Evolutionary conservation across 2,888 invertebrate genomes (phyloP).

Genomic region (Rhingia campestris): DNA sequence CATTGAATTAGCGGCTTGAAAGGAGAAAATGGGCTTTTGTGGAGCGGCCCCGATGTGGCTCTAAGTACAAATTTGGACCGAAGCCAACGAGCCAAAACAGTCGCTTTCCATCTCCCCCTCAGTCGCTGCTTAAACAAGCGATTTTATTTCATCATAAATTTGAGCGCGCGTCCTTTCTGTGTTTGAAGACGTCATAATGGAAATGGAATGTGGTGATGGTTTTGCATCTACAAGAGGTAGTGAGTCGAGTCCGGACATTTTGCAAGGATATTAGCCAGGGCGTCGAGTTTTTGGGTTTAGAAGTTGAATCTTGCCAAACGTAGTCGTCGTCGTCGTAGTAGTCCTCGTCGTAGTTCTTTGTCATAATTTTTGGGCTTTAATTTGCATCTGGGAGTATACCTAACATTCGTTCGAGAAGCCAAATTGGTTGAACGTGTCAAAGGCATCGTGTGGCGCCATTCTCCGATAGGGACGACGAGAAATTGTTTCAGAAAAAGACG

Average conservation of each 20-base stretch:
- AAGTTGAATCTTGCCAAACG: conserved; percentile 60
- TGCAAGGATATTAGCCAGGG: conserved; percentile 57
- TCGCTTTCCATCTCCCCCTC: neutral
- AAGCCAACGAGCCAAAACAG: conserved; percentile 45
- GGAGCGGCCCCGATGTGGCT: conserved; percentile 23
- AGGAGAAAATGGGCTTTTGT: conserved; percentile 71
- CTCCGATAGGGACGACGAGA: neutral
- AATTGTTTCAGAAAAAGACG: conserved; percentile 31
- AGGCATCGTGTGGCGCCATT: conserved; percentile 34
- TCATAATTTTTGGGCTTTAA: conserved; percentile 69
- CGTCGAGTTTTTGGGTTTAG: conserved; percentile 29
- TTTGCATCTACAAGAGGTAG: neutral
- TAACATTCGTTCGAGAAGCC: conserved; percentile 29
- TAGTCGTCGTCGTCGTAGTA: neutral
- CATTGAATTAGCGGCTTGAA: conserved; percentile 72
- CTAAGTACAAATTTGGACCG: conserved; percentile 71
- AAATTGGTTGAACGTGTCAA: conserved; percentile 72
- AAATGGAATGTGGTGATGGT: conserved; percentile 3
- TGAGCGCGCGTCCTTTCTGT: conserved; percentile 51
- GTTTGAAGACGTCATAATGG: conserved; percentile 58
- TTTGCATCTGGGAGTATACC: conserved; percentile 60
- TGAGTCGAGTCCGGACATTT: neutral
- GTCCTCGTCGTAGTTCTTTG: conserved; percentile 37
- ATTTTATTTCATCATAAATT: conserved; percentile 72
- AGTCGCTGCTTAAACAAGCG: conserved; percentile 52